A percentile compares a stretch with the other conserved stretches of the same genome.
Conservation (phyloP, 1,140 invertebrate genomes). For the Ditylenchus dipsaci region DNA sequence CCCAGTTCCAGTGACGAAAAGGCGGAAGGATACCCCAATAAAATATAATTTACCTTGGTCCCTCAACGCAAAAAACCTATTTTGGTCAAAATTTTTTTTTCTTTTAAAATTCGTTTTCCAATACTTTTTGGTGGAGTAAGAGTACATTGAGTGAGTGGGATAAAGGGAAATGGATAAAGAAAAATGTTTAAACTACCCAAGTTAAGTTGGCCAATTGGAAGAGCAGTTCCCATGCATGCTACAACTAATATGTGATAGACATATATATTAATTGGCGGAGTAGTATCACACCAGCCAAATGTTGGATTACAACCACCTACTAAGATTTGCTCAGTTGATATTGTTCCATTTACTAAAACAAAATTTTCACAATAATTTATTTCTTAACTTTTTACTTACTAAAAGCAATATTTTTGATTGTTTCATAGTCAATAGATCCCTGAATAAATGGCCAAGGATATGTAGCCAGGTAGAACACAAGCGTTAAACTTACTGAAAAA, state of each 20-base stretch:
- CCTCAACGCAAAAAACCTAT: too few species aligned
- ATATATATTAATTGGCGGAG: constrained; percentile 37
- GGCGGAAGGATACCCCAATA: too few species aligned
- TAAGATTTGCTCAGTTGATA: not conserved
- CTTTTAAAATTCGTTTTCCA: too few species aligned
- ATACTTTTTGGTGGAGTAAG: too few species aligned
- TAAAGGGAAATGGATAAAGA: too few species aligned
- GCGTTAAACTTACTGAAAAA: not conserved
- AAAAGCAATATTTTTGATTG: not conserved
- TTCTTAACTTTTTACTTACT: not conserved
- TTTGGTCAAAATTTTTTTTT: too few species aligned
- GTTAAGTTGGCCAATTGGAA: constrained; percentile 39
- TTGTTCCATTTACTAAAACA: not conserved
- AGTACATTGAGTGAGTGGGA: too few species aligned
- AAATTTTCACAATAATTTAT: not conserved
- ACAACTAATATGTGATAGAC: constrained; percentile 35
- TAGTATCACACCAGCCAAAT: constrained; percentile 33
- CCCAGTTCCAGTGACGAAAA: too few species aligned
- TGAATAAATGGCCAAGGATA: constrained; percentile 49
- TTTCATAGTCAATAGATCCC: constrained; percentile 39
- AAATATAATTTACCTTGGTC: too few species aligned
- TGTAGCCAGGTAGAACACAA: constrained; percentile 24
- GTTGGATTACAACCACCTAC: not conserved
- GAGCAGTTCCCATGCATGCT: constrained; percentile 29
- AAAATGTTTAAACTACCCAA: not conserved